A percentile compares a stretch with the other conserved stretches of the same genome.
These are phyloP conservation scores for Andrena fulva DNA, from an alignment of 2,888 invertebrate species.

Conservation along the genomic window DNA sequence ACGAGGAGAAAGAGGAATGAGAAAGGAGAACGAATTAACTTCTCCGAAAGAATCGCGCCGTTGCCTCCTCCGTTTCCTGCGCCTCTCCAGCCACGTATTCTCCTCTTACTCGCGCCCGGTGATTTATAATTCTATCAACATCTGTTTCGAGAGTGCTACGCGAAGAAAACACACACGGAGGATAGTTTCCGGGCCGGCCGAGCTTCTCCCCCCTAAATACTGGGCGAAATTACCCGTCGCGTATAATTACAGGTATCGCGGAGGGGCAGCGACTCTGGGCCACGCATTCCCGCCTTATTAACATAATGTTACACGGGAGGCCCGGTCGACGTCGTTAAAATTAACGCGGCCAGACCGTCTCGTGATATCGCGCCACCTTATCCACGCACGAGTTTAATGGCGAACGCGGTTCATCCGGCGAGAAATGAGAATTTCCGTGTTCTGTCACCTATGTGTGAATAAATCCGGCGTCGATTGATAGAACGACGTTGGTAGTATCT, in stretches of 20 bases:
- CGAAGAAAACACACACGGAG: conserved; percentile 18
- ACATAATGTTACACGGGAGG: conserved; percentile 19
- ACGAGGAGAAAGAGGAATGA: background rate
- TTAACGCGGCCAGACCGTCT: conserved; percentile 1
- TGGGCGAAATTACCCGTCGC: conserved; percentile 21
- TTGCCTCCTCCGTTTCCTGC: conserved; percentile 26
- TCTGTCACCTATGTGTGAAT: background rate
- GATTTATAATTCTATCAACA: conserved; percentile 58
- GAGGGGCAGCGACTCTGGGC: background rate
- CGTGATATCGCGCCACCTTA: background rate
- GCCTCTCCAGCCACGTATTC: background rate
- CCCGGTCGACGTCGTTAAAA: conserved; percentile 5
- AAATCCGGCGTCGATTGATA: background rate
- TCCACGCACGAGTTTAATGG: background rate
- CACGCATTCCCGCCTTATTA: conserved; percentile 23
- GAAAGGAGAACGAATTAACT: conserved; percentile 38
- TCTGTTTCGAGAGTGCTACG: conserved; percentile 30
- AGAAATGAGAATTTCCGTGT: background rate
- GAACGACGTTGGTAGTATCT: too few relatives aligned
- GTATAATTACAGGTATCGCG: conserved; percentile 45
- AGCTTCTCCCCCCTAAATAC: conserved; percentile 13
- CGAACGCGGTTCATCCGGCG: background rate
- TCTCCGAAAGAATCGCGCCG: conserved; percentile 45
- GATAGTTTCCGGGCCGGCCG: conserved; percentile 27
- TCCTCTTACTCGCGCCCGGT: conserved; percentile 9